Conservation (phyloP, 2,888 invertebrate species). For the Archips crataeganus region DNA sequence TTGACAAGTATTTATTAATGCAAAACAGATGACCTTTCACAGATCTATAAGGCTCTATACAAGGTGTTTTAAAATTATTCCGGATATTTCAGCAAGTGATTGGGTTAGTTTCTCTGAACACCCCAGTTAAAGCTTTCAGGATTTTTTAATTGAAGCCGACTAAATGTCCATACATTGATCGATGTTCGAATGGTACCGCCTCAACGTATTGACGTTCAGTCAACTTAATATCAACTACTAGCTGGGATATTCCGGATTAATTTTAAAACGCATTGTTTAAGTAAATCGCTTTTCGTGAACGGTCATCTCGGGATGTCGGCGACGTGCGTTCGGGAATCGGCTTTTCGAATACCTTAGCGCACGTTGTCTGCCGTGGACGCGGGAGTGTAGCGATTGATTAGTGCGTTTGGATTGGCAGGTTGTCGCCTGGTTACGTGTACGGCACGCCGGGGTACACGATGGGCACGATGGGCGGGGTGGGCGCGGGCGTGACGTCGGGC, state of each 20-base stretch:
- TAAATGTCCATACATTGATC: too few relatives aligned
- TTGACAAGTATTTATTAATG: constrained; percentile 63
- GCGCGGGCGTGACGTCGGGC: constrained; percentile 82
- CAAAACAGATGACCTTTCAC: constrained; percentile 62
- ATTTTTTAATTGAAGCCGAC: too few relatives aligned
- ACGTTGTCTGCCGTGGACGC: constrained; percentile 45
- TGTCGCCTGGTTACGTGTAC: constrained; percentile 89
- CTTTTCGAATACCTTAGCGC: constrained; percentile 41
- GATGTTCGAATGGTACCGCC: too few relatives aligned
- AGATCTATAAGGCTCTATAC: not conserved
- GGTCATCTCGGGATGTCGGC: constrained; percentile 58
- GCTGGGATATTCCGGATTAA: too few relatives aligned
- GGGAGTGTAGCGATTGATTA: constrained; percentile 28
- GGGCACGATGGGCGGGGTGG: constrained; percentile 88
- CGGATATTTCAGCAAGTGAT: too few relatives aligned
- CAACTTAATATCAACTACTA: too few relatives aligned
- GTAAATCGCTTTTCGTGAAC: constrained; percentile 51
- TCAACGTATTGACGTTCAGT: too few relatives aligned
- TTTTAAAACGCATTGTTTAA: not conserved
- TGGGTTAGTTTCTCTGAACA: too few relatives aligned
- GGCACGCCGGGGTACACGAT: constrained; percentile 91
- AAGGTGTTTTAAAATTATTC: too few relatives aligned
- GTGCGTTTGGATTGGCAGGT: constrained; percentile 64
- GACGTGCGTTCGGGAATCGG: constrained; percentile 49
- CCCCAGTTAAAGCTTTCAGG: too few relatives aligned